Percentiles rank a stretch among this genome's conserved stretches.
phyloP scores from a whole-genome alignment of 2,113 vertebrate species.

The Zosterops borbonicus region DNA sequence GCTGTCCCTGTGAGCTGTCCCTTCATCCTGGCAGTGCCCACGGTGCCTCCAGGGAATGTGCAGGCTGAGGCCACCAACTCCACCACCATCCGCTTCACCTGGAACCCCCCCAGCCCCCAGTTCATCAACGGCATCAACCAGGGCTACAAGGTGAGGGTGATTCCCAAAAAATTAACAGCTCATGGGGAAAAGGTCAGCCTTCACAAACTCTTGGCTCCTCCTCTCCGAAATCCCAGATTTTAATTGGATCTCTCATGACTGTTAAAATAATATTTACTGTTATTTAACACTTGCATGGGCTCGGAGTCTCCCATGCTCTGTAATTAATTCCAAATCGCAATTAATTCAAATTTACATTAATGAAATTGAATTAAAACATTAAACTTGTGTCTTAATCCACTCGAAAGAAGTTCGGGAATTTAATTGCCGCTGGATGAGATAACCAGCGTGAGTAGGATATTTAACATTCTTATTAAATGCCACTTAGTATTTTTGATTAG shows the following conservation, averaged over 20 bases:
- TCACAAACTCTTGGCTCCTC: background rate
- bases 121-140: conserved; percentile 99
- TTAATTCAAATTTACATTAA: conserved; percentile 81
- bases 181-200: rapidly evolving
- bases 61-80: conserved; percentile 90
- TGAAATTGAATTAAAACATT: conserved; percentile 81
- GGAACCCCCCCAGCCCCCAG: conserved; percentile 96
- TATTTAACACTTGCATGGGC: conserved; percentile 67
- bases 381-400: conserved; percentile 77
- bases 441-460: conserved; percentile 71
- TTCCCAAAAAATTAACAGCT: rapidly evolving
- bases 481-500: conserved; percentile 84
- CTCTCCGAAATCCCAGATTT: rapidly evolving
- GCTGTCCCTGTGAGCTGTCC: background rate
- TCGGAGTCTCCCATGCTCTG: conserved; percentile 25
- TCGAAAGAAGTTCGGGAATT: conserved; percentile 70
- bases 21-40: conserved; percentile 82
- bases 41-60: conserved; percentile 91
- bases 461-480: conserved; percentile 82
- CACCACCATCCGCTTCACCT: conserved; percentile 90
- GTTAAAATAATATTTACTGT: conserved; percentile 63
- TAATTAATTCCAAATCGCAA: conserved; percentile 75
- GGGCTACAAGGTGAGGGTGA: conserved; percentile 89
- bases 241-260: background rate
- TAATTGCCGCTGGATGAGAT: conserved; percentile 79